Conservation (phyloP, 2,113 vertebrate genomes). For the Trogon surrucura region DNA sequence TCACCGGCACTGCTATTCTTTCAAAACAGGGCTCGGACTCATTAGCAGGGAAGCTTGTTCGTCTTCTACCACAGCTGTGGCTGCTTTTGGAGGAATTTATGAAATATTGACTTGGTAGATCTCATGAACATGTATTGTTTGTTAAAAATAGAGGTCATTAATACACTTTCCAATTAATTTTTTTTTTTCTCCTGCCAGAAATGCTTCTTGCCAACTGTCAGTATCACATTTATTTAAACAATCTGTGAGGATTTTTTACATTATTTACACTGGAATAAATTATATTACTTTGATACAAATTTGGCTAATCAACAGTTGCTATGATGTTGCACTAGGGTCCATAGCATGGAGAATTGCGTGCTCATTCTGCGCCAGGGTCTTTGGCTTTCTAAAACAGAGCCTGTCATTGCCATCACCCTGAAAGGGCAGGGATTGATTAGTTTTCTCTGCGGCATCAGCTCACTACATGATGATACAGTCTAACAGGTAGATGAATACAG, state of each 20-base stretch:
- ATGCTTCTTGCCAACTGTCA: background rate
- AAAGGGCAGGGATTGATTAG: background rate
- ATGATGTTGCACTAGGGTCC: background rate
- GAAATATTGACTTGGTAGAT: background rate
- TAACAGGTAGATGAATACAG: background rate
- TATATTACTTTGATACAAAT: background rate
- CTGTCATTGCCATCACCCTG: background rate
- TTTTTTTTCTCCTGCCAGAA: background rate
- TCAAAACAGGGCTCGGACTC: background rate
- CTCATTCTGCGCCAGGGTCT: background rate
- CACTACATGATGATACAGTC: background rate
- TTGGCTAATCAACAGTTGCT: background rate
- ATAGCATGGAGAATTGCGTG: background rate
- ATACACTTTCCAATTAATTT: background rate
- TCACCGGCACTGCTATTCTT: background rate
- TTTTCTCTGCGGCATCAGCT: background rate
- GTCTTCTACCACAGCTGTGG: background rate
- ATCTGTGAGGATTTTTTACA: background rate
- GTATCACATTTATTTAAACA: slow-evolving; percentile 2
- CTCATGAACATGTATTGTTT: background rate
- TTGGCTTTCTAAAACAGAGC: background rate
- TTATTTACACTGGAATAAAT: slow-evolving; percentile 25
- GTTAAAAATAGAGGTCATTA: background rate
- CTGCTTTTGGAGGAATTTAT: background rate
- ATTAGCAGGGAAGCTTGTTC: background rate